A percentile compares a stretch with the other conserved stretches of the same genome.
These are phyloP conservation scores for Tympanoctomys barrerae DNA, from an alignment of 2,797 vertebrate genomes.

Conservation along the genomic window DNA sequence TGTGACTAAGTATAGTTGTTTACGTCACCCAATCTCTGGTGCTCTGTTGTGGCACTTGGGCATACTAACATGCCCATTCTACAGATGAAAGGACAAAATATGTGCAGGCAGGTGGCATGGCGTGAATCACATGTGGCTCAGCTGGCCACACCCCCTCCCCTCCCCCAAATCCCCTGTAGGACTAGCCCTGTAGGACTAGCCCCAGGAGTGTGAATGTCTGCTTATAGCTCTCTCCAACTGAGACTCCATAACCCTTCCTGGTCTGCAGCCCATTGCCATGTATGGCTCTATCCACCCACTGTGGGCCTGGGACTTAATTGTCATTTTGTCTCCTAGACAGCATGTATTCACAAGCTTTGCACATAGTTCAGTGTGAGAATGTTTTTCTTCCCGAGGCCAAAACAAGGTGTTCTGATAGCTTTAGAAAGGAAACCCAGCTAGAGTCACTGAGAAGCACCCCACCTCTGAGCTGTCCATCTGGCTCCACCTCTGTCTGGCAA, in stretches of 20 bases:
- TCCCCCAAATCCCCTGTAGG: too few species aligned
- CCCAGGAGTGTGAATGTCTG: neutral
- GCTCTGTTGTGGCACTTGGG: neutral
- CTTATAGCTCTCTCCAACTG: neutral
- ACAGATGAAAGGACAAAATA: neutral
- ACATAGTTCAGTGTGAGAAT: neutral
- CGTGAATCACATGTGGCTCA: neutral
- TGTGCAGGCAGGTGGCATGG: too few species aligned
- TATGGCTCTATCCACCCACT: neutral
- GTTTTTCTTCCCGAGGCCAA: conserved; percentile 27
- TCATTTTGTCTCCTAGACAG: neutral
- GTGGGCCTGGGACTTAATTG: too few species aligned
- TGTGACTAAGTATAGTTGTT: neutral
- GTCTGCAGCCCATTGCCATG: neutral
- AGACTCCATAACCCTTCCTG: neutral
- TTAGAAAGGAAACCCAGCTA: neutral
- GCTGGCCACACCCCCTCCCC: too few species aligned
- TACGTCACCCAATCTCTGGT: neutral
- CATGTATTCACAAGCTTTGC: neutral
- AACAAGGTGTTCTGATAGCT: neutral
- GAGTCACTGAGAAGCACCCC: neutral
- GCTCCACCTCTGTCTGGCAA: neutral
- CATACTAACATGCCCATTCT: neutral
- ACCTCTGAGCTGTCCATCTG: neutral
- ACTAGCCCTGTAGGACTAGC: neutral